phyloP scores from a whole-genome alignment of 2,797 vertebrate genomes.

The Epinephelus malabaricus region DNA sequence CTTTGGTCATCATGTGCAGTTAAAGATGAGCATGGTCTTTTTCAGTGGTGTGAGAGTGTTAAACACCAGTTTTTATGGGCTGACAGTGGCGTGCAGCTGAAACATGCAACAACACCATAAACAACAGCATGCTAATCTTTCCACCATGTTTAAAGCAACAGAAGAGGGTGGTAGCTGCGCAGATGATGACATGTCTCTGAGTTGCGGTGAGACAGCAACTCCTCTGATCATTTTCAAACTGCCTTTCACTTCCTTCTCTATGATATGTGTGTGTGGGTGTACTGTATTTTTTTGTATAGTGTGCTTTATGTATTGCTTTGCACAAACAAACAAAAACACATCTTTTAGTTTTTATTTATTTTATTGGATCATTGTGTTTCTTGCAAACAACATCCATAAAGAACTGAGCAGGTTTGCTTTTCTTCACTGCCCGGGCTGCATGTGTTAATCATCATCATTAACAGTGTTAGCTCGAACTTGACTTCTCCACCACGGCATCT shows the following conservation, averaged over 20 bases:
- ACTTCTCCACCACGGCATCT: background rate
- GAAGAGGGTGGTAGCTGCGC: background rate
- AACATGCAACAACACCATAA: constrained; percentile 1
- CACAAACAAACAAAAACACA: constrained; percentile 12
- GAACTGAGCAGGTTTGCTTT: background rate
- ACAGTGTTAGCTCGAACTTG: background rate
- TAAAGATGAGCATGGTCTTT: background rate
- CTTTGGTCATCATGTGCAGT: background rate
- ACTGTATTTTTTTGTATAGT: background rate
- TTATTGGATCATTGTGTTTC: background rate
- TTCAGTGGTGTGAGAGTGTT: background rate
- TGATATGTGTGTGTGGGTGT: background rate
- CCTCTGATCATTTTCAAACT: constrained; percentile 45
- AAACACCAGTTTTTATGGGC: constrained; percentile 7
- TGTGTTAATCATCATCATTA: constrained; percentile 2
- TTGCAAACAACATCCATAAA: background rate
- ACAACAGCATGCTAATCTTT: background rate
- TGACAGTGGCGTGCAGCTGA: constrained; percentile 18
- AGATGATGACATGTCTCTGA: background rate
- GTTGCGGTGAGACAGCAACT: constrained; percentile 33
- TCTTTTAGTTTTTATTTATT: background rate
- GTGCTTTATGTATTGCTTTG: background rate
- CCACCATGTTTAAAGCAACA: constrained; percentile 10
- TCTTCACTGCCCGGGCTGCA: background rate
- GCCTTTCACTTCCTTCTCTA: constrained; percentile 53